Base-by-base conservation (phyloP, 2,797 vertebrate genomes). In the Hydrophis major region DNA sequence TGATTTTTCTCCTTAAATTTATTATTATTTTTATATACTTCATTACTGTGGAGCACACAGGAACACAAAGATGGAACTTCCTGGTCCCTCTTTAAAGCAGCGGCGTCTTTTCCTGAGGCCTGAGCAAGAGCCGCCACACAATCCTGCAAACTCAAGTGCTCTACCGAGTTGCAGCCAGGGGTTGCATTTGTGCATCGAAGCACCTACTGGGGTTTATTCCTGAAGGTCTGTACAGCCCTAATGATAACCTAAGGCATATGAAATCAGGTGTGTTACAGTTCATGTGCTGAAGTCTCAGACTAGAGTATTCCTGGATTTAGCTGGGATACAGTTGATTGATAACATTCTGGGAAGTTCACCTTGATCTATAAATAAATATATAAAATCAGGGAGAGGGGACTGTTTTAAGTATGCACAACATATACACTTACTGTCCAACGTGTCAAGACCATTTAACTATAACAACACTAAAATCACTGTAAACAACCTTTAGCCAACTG, bases 371-470 rank as follows among this genome's bases (percentile, higher is more conserved):
- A 78, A 92, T 47, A n/a, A 47, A 94, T 90, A 91, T 86, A 88
- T 60, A 12, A 94, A 88, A 91, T 42, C 74, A 59, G 88, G 78
- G 93, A 91, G 94, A 83, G 66, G 95, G 93, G 88, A 57, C 63
- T 94, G 87, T 57, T 2, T 63, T 2, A 93, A 92, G 61, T 56
- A 94, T 92, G 93, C 55, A 93, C 86, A 89, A 95, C 50, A 37
- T 74, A 92, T 8, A 78, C 92, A 83, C 89, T 93, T 95, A 96
- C 95, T 94, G 93, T 47, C 55, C 66, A 60, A 32, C 47, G 27
- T 95, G 94, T 95, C 42, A 95, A 95, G 93, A 96, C 93, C 95
- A 96, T 95, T 96, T 96, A 93, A 93, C 94, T 95, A 94, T 91
- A 94, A 95, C 95, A 94, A 55, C 83, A 90, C 94, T 93, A 63